These are phyloP conservation scores for Zingel zingel DNA, from an alignment of 2,113 vertebrate genomes.

Conservation along the genomic window DNA sequence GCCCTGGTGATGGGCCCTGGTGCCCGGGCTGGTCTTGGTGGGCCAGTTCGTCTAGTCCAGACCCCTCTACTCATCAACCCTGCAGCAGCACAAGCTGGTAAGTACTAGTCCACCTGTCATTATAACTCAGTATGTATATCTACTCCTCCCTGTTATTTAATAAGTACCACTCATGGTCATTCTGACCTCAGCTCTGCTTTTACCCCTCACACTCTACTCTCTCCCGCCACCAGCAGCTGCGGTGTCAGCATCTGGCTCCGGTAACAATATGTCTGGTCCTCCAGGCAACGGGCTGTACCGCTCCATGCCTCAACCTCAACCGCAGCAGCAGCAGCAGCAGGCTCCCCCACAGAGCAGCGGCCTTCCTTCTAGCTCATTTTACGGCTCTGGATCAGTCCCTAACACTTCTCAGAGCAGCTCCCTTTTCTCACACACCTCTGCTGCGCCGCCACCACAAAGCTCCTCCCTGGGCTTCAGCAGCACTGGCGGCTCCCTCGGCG, in stretches of 20 bases:
- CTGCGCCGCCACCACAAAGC: constrained; percentile 88
- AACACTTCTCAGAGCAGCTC: constrained; percentile 96
- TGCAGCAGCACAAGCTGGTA: constrained; percentile 95
- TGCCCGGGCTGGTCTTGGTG: constrained; percentile 91
- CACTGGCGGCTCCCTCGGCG: constrained; percentile 90
- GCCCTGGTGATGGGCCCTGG: constrained; percentile 95
- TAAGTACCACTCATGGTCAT: background rate
- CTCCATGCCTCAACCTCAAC: constrained; percentile 88
- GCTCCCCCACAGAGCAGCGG: constrained; percentile 90
- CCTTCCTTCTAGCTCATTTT: constrained; percentile 94
- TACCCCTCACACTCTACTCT: background rate
- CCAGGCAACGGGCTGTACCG: constrained; percentile 94
- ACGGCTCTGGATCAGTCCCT: constrained; percentile 91
- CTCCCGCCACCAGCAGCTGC: constrained; percentile 83
- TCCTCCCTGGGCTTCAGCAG: constrained; percentile 95
- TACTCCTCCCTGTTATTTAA: constrained; percentile 1
- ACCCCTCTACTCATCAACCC: constrained; percentile 95
- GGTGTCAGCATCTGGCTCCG: constrained; percentile 92
- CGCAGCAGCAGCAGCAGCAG: constrained; percentile 88
- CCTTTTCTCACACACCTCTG: constrained; percentile 94
- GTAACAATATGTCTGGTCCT: constrained; percentile 92
- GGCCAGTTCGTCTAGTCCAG: constrained; percentile 94
- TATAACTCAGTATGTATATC: background rate
- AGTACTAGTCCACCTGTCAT: background rate
- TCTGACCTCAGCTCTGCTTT: background rate